Evolutionary conservation across 2,113 vertebrate genomes (phyloP), one percentile per base, ranked within the genome.

Genomic region (Xiphophorus maculatus): DNA sequence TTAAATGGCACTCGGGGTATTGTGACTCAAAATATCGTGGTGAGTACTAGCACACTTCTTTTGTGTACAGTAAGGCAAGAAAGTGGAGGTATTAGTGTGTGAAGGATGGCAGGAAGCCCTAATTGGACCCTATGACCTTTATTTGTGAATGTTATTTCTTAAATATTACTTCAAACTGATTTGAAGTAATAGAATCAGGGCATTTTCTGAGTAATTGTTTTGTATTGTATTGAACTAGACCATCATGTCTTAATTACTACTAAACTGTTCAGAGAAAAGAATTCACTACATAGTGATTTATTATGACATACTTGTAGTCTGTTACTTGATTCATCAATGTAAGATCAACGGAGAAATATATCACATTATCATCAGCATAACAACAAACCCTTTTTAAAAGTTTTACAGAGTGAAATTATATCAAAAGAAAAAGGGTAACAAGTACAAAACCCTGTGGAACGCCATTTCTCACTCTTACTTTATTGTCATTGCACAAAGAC

Each of bases 1-100:
- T 89, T 88, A 79, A 91, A 91, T 88, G 81, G 80, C 83, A 77
- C 71, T 76, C 13, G 19, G 70, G 28, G 79, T 81, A 77, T 91
- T 91, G 88, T 91, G 84, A 79, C 74, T 63, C 60, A 73, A 77
- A 65, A 73, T 84, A 80, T 78, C 44, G 74, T 72, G 86, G 66
- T 69, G 88, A 86, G 86, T 69, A 83, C 79, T 81, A 82, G 87
- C 86, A 86, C 90, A 82, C 88, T 87, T 88, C 82, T 85, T 84
- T 90, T 92, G 89, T 93, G 85, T 79, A 65, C 66, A 75, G 85
- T 71, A 84, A 89, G 68, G 17, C 44, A 81, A 81, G 87, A 74
- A 84, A 82, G 68, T 63, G 65, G 76, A 84, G 74, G 66, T 88
- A 66, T 77, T 69, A 65, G 75, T 32, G 81, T 61, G 33, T 60